Conservation (phyloP, 2,888 invertebrate species). For the Phaonia tiefii region DNA sequence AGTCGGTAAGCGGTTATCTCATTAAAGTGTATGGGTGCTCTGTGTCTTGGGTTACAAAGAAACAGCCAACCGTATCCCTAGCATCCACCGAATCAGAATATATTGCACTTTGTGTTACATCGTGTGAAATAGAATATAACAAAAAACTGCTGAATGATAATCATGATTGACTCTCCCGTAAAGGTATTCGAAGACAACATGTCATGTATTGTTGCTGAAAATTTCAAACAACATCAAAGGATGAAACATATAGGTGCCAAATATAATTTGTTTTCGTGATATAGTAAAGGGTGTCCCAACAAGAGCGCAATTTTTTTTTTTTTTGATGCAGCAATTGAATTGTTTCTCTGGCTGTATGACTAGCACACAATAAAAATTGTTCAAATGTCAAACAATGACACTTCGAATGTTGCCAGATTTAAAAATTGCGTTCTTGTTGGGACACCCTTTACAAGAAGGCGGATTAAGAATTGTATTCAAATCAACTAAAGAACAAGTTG, state of each 20-base stretch:
- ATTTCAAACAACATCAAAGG: conserved; percentile 56
- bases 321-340: too few relatives aligned
- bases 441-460: too few relatives aligned
- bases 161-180: conserved; percentile 6
- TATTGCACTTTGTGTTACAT: conserved; percentile 44
- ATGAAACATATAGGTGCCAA: conserved; percentile 58
- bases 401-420: too few relatives aligned
- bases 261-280: conserved; percentile 52
- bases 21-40: conserved; percentile 55
- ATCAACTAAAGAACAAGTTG: conserved; percentile 6
- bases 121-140: conserved; percentile 48
- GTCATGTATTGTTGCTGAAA: conserved; percentile 57
- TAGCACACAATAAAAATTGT: too few relatives aligned
- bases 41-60: conserved; percentile 52
- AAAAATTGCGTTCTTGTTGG: too few relatives aligned
- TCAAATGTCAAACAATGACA: too few relatives aligned
- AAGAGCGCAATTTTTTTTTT: too few relatives aligned
- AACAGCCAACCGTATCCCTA: conserved; percentile 52
- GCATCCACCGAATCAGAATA: conserved; percentile 58
- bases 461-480: conserved; percentile 4
- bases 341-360: too few relatives aligned
- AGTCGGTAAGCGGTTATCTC: conserved; percentile 55
- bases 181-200: conserved; percentile 52
- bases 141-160: conserved; percentile 36
- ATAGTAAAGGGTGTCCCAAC: too few relatives aligned